These are phyloP conservation scores for Drosophila neocordata DNA, from an alignment of 1,140 invertebrate species.

Conservation along the genomic window DNA sequence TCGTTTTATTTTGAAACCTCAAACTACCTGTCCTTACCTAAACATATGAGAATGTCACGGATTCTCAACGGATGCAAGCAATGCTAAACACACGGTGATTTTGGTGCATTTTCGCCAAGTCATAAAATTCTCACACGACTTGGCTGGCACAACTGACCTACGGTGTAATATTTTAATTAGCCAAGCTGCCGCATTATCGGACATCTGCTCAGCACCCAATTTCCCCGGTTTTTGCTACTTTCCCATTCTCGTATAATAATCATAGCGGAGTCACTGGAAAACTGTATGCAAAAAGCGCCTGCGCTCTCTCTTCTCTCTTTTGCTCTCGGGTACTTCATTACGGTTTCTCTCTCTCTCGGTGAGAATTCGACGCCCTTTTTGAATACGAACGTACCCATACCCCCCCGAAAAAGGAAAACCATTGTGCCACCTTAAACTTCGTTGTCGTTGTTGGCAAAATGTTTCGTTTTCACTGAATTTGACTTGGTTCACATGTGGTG, in stretches of 20 bases:
- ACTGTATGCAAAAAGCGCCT: conserved; percentile 30
- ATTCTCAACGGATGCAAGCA: background rate
- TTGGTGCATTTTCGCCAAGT: conserved; percentile 33
- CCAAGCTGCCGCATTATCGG: conserved; percentile 47
- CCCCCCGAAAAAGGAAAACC: conserved; percentile 4
- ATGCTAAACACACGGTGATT: too few species aligned
- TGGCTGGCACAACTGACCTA: conserved; percentile 58
- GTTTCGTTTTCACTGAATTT: conserved; percentile 74
- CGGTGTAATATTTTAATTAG: conserved; percentile 68
- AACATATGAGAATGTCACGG: background rate
- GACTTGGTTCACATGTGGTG: conserved; percentile 56
- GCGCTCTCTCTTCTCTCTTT: conserved; percentile 26
- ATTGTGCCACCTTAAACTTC: conserved; percentile 1
- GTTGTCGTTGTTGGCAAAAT: conserved; percentile 46
- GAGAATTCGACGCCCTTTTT: conserved; percentile 6
- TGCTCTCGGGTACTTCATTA: background rate
- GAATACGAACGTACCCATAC: conserved; percentile 4
- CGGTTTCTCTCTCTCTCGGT: background rate
- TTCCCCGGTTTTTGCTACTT: conserved; percentile 34
- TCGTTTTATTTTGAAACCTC: background rate
- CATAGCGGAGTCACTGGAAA: conserved; percentile 41
- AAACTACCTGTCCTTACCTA: conserved; percentile 23
- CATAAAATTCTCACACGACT: conserved; percentile 57
- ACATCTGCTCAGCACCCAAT: conserved; percentile 29
- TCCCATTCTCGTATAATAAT: background rate